phyloP scores from a whole-genome alignment of 1,140 invertebrate species.

The Penaeus vannamei region DNA sequence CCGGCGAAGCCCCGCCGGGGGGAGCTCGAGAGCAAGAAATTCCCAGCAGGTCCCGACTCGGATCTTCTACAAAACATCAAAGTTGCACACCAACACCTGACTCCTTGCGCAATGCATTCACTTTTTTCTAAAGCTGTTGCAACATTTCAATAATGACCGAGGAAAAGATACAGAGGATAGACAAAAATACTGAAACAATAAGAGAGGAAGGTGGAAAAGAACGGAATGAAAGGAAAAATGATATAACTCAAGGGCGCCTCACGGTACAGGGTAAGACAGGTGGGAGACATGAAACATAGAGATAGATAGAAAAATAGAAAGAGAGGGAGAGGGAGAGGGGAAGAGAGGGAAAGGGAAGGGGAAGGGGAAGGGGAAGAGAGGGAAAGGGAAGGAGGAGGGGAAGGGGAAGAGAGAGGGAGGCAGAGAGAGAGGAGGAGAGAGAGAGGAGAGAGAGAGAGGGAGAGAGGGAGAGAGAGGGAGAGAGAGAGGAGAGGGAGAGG shows the following conservation, averaged over 20 bases:
- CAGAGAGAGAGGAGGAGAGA: not conserved
- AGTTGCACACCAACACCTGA: no score
- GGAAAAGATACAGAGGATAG: conserved; percentile 25
- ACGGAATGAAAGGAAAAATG: not conserved
- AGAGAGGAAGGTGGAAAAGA: conserved; percentile 36
- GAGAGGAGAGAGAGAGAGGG: conserved; percentile 28
- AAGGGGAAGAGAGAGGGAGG: not conserved
- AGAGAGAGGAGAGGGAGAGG: not conserved
- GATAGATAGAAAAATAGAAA: not conserved
- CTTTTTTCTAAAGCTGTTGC: no score
- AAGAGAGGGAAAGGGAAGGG: not conserved
- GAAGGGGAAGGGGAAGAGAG: not conserved
- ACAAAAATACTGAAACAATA: conserved; percentile 19
- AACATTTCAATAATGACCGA: not conserved
- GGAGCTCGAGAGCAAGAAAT: no score
- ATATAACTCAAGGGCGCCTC: no score
- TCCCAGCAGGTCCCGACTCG: no score
- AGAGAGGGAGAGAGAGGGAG: not conserved
- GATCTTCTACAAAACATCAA: no score
- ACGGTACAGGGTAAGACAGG: no score
- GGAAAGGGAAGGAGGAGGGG: not conserved
- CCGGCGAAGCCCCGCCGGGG: no score
- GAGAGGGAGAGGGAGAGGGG: not conserved
- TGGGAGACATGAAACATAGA: not conserved
- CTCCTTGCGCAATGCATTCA: no score